Evolutionary conservation across 2,888 invertebrate genomes (phyloP).

Genomic region (Heteropelma amictum): DNA sequence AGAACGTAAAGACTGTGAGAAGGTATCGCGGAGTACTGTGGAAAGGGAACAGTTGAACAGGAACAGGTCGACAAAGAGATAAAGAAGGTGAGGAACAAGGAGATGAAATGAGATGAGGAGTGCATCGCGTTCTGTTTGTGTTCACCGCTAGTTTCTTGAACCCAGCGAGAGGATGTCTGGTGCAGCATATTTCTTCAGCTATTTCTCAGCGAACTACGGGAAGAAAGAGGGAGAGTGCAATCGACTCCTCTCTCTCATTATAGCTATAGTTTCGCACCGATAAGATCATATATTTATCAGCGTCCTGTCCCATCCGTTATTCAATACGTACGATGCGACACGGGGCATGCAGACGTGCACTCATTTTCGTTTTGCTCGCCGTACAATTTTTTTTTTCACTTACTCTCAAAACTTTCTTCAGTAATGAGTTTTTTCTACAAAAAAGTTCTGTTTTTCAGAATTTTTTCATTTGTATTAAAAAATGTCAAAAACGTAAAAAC

Average conservation of each 20-base stretch:
- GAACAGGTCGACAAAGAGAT: constrained; percentile 12
- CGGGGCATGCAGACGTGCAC: constrained; percentile 59
- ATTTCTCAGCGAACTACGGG: constrained; percentile 3
- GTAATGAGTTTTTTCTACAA: constrained; percentile 14
- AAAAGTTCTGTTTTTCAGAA: neutral
- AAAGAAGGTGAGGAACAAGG: constrained; percentile 40
- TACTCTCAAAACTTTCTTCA: neutral
- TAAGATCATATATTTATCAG: constrained; percentile 67
- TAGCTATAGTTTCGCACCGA: constrained; percentile 63
- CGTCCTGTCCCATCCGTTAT: constrained; percentile 68
- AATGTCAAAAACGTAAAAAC: too few relatives aligned
- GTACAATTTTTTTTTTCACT: neutral
- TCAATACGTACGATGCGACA: constrained; percentile 63
- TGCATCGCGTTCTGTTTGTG: constrained; percentile 55
- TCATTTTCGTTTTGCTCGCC: constrained; percentile 30
- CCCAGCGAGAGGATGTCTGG: constrained; percentile 43
- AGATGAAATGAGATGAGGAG: constrained; percentile 52
- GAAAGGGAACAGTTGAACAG: constrained; percentile 43
- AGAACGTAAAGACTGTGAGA: constrained; percentile 6
- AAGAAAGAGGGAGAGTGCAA: neutral
- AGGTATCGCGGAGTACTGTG: constrained; percentile 15
- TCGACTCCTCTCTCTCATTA: neutral
- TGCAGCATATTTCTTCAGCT: constrained; percentile 47
- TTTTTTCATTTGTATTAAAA: neutral
- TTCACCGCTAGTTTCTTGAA: constrained; percentile 61